Conservation (phyloP, 2,888 invertebrate species). For the Ceraclea dissimilis region DNA sequence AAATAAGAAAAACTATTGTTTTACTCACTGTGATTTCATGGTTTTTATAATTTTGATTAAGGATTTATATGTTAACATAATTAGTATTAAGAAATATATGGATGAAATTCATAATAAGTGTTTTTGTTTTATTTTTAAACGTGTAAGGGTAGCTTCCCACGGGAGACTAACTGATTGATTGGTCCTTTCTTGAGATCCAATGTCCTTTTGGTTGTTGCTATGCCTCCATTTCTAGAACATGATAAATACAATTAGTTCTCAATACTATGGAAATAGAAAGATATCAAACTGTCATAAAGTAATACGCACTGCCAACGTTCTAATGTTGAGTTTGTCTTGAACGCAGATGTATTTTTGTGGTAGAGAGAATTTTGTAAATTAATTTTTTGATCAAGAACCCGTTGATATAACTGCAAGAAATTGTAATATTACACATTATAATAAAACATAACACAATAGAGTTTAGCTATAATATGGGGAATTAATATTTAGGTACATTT, state of each 20-base stretch:
- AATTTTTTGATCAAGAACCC: conserved; percentile 38
- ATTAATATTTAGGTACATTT: too few relatives aligned
- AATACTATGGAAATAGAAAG: not conserved
- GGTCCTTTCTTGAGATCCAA: conserved; percentile 46
- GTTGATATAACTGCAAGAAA: conserved; percentile 19
- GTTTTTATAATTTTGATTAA: too few relatives aligned
- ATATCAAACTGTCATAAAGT: too few relatives aligned
- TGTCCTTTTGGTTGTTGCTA: conserved; percentile 42
- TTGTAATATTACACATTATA: not conserved
- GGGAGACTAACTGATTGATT: conserved; percentile 40
- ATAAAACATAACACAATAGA: too few relatives aligned
- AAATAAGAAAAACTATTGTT: too few relatives aligned
- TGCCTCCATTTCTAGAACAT: conserved; percentile 35
- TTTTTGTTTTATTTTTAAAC: too few relatives aligned
- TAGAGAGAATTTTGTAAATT: conserved; percentile 45
- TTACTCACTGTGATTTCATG: too few relatives aligned
- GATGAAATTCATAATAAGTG: too few relatives aligned
- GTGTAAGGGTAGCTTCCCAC: conserved; percentile 35
- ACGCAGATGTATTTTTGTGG: conserved; percentile 44
- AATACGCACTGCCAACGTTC: conserved; percentile 41
- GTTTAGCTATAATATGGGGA: too few relatives aligned
- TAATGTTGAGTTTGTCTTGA: conserved; percentile 39
- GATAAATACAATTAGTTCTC: not conserved
- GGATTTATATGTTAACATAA: too few relatives aligned
- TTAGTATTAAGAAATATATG: too few relatives aligned